Conservation (phyloP, 2,888 invertebrate genomes). For the Deilephila porcellus region DNA sequence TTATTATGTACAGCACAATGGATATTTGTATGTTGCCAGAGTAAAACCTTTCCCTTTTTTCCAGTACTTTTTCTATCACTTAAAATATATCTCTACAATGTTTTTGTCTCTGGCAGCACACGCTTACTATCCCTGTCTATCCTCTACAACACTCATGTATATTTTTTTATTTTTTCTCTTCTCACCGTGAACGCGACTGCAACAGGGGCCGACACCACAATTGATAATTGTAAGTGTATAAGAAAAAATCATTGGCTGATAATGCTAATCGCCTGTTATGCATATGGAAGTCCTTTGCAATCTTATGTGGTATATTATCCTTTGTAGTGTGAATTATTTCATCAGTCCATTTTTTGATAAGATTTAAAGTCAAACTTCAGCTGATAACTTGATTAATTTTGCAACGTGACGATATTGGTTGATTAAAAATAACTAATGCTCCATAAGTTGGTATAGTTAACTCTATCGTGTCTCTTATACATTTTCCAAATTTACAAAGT, state of each 20-base stretch:
- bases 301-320: conserved; percentile 47
- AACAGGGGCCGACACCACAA: conserved; percentile 81
- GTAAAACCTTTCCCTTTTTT: neutral
- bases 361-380: too few relatives aligned
- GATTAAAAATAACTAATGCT: too few relatives aligned
- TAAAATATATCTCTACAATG: neutral
- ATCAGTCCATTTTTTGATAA: too few relatives aligned
- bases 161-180: conserved; percentile 59
- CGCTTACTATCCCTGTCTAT: conserved; percentile 25
- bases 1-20: conserved; percentile 53
- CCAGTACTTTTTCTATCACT: too few relatives aligned
- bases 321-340: too few relatives aligned
- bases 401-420: too few relatives aligned
- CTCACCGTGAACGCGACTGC: conserved; percentile 57
- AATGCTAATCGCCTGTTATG: conserved; percentile 40
- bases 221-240: conserved; percentile 81
- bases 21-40: conserved; percentile 44
- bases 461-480: neutral
- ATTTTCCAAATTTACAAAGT: neutral
- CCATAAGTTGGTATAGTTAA: too few relatives aligned
- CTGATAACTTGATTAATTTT: too few relatives aligned
- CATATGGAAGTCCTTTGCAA: conserved; percentile 31
- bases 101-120: conserved; percentile 11
- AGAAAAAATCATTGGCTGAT: conserved; percentile 33
- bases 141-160: conserved; percentile 54